These are phyloP conservation scores for Heteronetta atricapilla DNA, from an alignment of 2,113 vertebrate species.

Conservation along the genomic window DNA sequence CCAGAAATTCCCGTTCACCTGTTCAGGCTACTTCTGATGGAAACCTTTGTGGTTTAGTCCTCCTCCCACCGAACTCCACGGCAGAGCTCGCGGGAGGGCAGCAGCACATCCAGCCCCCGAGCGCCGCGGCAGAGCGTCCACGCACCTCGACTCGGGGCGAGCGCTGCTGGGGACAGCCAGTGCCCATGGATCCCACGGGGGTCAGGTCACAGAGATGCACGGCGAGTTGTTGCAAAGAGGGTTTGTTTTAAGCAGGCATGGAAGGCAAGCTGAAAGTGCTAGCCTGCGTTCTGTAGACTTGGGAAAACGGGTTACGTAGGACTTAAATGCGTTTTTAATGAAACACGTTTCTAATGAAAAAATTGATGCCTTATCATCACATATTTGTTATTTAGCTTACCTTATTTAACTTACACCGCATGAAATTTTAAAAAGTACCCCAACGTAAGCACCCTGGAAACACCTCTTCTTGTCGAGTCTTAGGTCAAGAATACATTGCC, in stretches of 20 bases:
- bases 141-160: rapidly evolving
- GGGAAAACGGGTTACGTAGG: neutral
- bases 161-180: neutral
- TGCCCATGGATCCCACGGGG: no score
- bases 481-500: neutral
- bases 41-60: neutral
- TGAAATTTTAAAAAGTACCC: neutral
- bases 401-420: neutral
- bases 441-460: neutral
- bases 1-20: rapidly evolving
- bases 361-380: neutral
- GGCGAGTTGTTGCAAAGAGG: neutral
- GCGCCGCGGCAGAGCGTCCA: neutral
- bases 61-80: rapidly evolving
- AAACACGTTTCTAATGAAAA: neutral
- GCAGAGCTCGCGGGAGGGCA: neutral
- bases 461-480: neutral
- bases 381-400: neutral
- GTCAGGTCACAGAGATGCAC: no score
- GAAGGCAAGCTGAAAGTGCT: neutral
- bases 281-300: neutral
- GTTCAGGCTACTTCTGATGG: neutral
- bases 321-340: neutral
- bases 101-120: neutral
- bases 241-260: neutral